phyloP scores from a whole-genome alignment of 2,888 invertebrate genomes.

The Stomorhina lunata region DNA sequence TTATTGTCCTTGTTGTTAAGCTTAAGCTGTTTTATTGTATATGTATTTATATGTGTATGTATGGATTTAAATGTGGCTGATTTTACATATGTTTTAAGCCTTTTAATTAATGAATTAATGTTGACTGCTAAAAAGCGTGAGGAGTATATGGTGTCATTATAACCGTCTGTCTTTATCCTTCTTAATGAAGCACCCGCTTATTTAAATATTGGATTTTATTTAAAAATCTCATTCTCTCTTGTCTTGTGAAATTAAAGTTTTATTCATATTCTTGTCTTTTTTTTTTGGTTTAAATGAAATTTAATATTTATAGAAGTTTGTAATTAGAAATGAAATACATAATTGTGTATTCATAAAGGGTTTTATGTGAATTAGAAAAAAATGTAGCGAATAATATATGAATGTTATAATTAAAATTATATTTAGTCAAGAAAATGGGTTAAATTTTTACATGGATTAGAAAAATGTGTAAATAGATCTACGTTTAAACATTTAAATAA shows the following conservation, averaged over 20 bases:
- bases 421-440: slow-evolving; percentile 29
- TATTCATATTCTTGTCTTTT: not conserved
- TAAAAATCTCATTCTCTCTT: not conserved
- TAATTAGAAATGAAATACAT: slow-evolving; percentile 46
- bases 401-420: slow-evolving; percentile 39
- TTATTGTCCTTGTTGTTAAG: no score
- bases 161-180: not conserved
- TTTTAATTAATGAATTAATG: slow-evolving; percentile 65
- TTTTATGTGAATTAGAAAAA: slow-evolving; percentile 15
- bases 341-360: slow-evolving; percentile 53
- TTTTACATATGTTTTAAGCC: slow-evolving; percentile 59
- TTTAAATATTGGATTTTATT: not conserved
- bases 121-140: slow-evolving; percentile 35
- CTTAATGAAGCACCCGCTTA: not conserved
- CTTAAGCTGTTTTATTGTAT: not conserved
- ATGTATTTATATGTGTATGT: not conserved
- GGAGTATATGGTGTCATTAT: not conserved
- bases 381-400: not conserved
- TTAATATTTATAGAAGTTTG: slow-evolving; percentile 47
- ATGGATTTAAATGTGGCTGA: slow-evolving; percentile 13
- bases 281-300: slow-evolving; percentile 48
- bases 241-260: slow-evolving; percentile 40
- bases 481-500: not conserved
- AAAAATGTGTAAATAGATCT: not conserved
- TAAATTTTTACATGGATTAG: slow-evolving; percentile 22